phyloP scores from a whole-genome alignment of 2,797 vertebrate species.

The Pangasius larnaudii region DNA sequence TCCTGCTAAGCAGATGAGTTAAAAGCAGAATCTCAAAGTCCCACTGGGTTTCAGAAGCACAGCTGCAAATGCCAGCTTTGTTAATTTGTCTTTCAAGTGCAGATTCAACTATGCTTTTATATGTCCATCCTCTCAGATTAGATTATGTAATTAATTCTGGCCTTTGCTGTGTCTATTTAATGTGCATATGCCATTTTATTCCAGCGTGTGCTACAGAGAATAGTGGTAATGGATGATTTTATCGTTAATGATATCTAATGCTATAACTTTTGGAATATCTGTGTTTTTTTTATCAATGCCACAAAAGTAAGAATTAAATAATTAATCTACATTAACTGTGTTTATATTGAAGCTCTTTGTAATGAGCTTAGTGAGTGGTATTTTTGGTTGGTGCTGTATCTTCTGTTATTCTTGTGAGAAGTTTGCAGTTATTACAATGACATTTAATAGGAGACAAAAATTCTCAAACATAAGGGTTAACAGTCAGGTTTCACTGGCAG shows the following conservation, averaged over 20 bases:
- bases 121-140: conserved; percentile 3
- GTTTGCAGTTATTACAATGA: not conserved
- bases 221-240: not conserved
- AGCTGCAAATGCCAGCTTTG: conserved; percentile 47
- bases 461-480: not conserved
- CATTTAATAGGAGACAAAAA: not conserved
- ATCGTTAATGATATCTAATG: not conserved
- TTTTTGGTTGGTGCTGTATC: not conserved
- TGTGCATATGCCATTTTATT: not conserved
- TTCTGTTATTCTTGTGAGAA: not conserved
- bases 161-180: not conserved
- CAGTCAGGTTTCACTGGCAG: not conserved
- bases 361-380: not conserved
- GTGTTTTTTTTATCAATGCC: not conserved
- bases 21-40: conserved; percentile 38
- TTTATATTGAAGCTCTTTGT: not conserved
- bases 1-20: conserved; percentile 27
- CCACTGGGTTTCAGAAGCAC: conserved; percentile 27
- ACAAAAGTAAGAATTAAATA: not conserved
- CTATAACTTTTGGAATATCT: not conserved
- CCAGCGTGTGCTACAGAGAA: not conserved
- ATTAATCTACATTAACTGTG: not conserved
- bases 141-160: conserved; percentile 25
- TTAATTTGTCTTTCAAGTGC: conserved; percentile 37
- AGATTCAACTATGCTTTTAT: conserved; percentile 34